These are phyloP conservation scores for Odontamblyopus rebecca DNA, from an alignment of 2,797 vertebrate species.

Conservation along the genomic window DNA sequence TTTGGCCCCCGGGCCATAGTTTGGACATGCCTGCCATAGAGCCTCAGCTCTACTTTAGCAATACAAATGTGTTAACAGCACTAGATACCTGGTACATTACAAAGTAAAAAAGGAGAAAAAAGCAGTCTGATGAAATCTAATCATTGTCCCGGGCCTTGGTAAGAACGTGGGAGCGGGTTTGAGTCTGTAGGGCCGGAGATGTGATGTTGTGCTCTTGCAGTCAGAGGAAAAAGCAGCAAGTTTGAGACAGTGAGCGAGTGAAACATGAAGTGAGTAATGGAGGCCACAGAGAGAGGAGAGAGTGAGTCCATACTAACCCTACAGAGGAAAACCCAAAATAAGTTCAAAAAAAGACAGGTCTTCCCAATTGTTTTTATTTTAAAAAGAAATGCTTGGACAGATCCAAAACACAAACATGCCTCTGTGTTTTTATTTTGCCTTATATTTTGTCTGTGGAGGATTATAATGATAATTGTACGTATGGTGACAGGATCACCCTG, in stretches of 20 bases:
- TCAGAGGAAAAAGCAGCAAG: background rate
- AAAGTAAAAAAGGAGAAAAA: background rate
- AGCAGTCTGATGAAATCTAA: slow-evolving; percentile 5
- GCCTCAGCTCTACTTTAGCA: background rate
- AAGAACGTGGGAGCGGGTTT: slow-evolving; percentile 21
- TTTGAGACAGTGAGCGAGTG: slow-evolving; percentile 26
- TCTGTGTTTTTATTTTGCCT: slow-evolving; percentile 43
- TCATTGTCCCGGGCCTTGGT: slow-evolving; percentile 16
- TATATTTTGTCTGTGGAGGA: slow-evolving; percentile 56
- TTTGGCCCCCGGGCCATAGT: too few relatives aligned
- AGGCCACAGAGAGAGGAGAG: slow-evolving; percentile 12
- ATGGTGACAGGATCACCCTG: slow-evolving; percentile 79
- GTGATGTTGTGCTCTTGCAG: slow-evolving; percentile 1
- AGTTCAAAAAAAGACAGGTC: slow-evolving; percentile 18
- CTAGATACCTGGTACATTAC: background rate
- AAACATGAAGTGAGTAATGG: slow-evolving; percentile 30
- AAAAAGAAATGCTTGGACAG: background rate
- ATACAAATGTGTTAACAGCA: background rate
- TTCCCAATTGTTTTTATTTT: slow-evolving; percentile 45
- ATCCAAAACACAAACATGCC: background rate
- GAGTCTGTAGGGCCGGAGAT: slow-evolving; percentile 17
- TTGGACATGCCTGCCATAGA: too few relatives aligned
- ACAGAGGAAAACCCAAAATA: slow-evolving; percentile 5
- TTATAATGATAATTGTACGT: slow-evolving; percentile 83
- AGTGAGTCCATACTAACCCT: background rate